phyloP scores from a whole-genome alignment of 2,888 invertebrate species.

The Caenorhabditis sp. region DNA sequence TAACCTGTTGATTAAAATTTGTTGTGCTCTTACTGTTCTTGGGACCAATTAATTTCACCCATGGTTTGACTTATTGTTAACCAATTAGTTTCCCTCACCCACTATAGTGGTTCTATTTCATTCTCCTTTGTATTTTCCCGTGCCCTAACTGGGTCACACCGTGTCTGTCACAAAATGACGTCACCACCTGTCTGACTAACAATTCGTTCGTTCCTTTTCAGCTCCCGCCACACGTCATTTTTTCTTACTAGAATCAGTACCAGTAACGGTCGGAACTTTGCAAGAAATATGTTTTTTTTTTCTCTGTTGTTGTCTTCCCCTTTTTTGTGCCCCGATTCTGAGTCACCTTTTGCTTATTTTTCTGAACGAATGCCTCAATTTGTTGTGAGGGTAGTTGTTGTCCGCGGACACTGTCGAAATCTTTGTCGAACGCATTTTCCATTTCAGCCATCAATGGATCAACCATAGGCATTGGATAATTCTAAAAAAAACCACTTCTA shows the following conservation, averaged over 20 bases:
- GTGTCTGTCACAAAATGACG: not conserved
- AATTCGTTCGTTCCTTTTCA: not conserved
- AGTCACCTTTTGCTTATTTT: slow-evolving; percentile 52
- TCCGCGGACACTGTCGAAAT: slow-evolving; percentile 49
- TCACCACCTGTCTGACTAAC: not conserved
- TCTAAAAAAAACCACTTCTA: not conserved
- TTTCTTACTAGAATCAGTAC: not conserved
- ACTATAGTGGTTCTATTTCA: too few species aligned
- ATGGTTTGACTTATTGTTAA: too few species aligned
- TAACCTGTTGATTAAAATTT: too few species aligned
- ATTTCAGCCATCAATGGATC: slow-evolving; percentile 41
- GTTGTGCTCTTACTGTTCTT: too few species aligned
- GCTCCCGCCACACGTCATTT: not conserved
- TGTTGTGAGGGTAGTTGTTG: slow-evolving; percentile 46
- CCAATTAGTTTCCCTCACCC: too few species aligned
- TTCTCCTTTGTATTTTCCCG: not conserved
- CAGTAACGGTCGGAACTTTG: not conserved
- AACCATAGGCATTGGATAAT: slow-evolving; percentile 27
- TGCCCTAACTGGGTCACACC: not conserved
- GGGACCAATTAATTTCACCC: too few species aligned
- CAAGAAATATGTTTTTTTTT: not conserved
- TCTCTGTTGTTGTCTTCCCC: too few species aligned
- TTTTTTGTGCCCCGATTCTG: too few species aligned
- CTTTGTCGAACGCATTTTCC: slow-evolving; percentile 35
- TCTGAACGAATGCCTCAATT: slow-evolving; percentile 48